Evolutionary conservation across 2,888 invertebrate species (phyloP).

Genomic region (Lepidocyrtoides sp.): DNA sequence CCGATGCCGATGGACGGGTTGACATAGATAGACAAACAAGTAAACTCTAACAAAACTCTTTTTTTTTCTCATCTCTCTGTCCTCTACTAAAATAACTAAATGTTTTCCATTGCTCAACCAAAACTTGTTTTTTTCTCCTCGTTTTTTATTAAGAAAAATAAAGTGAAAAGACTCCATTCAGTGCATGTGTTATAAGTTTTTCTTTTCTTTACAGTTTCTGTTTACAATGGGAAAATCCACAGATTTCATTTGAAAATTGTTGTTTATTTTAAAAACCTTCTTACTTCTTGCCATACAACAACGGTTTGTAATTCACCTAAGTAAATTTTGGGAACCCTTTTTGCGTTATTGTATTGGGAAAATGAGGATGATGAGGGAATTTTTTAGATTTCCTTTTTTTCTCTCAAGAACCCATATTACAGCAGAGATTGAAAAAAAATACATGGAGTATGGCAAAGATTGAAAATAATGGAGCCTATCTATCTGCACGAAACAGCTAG

Average conservation of each 20-base stretch:
- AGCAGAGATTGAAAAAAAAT: background rate
- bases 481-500: slow-evolving; percentile 69
- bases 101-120: slow-evolving; percentile 23
- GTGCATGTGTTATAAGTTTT: slow-evolving; percentile 21
- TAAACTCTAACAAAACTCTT: slow-evolving; percentile 64
- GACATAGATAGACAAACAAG: slow-evolving; percentile 77
- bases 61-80: background rate
- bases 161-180: slow-evolving; percentile 58
- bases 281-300: background rate
- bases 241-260: slow-evolving; percentile 68
- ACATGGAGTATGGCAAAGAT: background rate
- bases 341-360: slow-evolving; percentile 33
- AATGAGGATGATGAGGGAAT: slow-evolving; percentile 42
- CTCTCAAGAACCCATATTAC: slow-evolving; percentile 7
- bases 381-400: slow-evolving; percentile 51
- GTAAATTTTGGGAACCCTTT: background rate
- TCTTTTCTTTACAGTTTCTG: slow-evolving; percentile 19
- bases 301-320: background rate
- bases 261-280: background rate
- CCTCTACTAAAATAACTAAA: slow-evolving; percentile 57
- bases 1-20: slow-evolving; percentile 68
- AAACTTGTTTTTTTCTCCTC: slow-evolving; percentile 42
- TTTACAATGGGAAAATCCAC: slow-evolving; percentile 72
- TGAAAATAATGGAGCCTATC: slow-evolving; percentile 59
- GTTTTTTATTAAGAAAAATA: slow-evolving; percentile 35